Percentiles rank a stretch among this genome's conserved stretches.
These are phyloP conservation scores for Caenorhabditis afra DNA, from an alignment of 2,888 invertebrate species.

Conservation along the genomic window DNA sequence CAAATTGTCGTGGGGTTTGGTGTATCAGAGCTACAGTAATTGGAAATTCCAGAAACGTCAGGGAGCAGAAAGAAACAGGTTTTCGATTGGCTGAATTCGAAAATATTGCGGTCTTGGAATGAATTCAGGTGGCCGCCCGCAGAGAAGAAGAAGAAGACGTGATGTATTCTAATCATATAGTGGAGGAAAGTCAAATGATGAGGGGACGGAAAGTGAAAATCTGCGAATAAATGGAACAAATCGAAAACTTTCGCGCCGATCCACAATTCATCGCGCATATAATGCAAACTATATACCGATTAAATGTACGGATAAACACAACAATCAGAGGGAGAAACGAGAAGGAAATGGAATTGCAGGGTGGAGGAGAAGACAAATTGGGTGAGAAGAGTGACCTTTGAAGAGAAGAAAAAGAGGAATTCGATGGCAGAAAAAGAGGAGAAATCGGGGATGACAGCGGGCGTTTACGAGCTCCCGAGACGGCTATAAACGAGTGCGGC, in stretches of 20 bases:
- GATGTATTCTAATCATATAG: constrained; percentile 53
- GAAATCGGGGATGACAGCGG: constrained; percentile 1
- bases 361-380: constrained; percentile 38
- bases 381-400: constrained; percentile 45
- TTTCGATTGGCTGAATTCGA: background rate
- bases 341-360: constrained; percentile 1
- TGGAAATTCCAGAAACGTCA: background rate
- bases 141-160: constrained; percentile 9
- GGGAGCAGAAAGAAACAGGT: background rate
- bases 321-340: constrained; percentile 15
- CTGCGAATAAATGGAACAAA: constrained; percentile 57
- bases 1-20: background rate
- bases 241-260: constrained; percentile 57
- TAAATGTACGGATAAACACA: constrained; percentile 41
- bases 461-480: constrained; percentile 43
- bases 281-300: constrained; percentile 20
- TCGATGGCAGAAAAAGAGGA: constrained; percentile 29
- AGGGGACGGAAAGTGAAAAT: constrained; percentile 46
- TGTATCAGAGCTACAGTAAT: constrained; percentile 7
- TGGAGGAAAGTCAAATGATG: constrained; percentile 34
- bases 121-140: constrained; percentile 1
- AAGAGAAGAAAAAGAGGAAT: constrained; percentile 12
- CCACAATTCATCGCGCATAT: constrained; percentile 4
- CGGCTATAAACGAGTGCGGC: constrained; percentile 30
- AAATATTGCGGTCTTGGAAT: background rate